Conservation (phyloP, 92 coral and sea anemone genomes). For the Palythoa heliodiscus region DNA sequence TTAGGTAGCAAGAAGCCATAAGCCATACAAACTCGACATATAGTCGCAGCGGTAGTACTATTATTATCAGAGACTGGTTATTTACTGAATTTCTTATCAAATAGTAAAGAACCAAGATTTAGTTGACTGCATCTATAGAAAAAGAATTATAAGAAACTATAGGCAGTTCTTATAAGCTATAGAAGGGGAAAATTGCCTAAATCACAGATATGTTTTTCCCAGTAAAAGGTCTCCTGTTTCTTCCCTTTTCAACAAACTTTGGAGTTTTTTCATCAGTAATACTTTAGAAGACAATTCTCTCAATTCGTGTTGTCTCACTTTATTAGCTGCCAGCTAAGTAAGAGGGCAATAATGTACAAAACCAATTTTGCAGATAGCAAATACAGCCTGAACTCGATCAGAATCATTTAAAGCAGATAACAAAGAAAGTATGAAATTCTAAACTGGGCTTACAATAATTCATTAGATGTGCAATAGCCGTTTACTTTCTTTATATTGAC, state of each 20-base stretch:
- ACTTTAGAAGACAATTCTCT: neutral
- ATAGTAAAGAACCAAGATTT: neutral
- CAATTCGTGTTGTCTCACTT: neutral
- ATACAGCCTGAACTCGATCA: neutral
- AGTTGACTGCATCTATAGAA: neutral
- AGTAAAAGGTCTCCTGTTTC: neutral
- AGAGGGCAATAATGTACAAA: neutral
- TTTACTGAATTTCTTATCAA: neutral
- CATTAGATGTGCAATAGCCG: neutral
- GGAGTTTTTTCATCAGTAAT: neutral
- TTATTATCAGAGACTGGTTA: neutral
- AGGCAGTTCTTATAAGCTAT: too few relatives aligned
- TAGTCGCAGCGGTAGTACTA: neutral
- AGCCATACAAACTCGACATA: neutral
- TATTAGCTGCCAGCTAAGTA: neutral
- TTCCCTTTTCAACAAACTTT: neutral
- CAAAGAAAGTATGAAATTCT: neutral
- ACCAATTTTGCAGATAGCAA: slow-evolving; percentile 5
- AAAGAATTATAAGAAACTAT: neutral
- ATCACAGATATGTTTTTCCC: neutral
- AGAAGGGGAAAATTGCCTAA: too few relatives aligned
- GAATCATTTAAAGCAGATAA: neutral
- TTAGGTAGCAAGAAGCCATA: neutral
- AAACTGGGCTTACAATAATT: neutral
- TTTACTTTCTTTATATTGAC: neutral